Percentiles rank a stretch among this genome's conserved stretches.
Conservation (phyloP, 1,140 invertebrate genomes). For the Cydia splendana region DNA sequence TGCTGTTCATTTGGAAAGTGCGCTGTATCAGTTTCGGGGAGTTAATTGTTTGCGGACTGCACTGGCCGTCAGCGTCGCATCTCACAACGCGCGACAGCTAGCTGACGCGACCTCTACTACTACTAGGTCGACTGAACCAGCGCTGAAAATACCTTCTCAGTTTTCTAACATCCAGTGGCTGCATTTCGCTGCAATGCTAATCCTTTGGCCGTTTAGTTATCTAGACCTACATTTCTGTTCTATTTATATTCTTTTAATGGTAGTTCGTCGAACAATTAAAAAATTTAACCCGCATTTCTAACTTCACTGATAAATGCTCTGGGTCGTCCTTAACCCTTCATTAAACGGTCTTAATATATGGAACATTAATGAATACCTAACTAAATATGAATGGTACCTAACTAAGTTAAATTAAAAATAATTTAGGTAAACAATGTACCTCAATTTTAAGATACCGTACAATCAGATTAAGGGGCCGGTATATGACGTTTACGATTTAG, state of each 20-base stretch:
- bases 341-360: not conserved
- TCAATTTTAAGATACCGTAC: too few relatives aligned
- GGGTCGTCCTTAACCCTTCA: not conserved
- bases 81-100: not conserved
- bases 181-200: not conserved
- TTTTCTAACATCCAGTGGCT: not conserved
- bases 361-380: too few relatives aligned
- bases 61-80: slow-evolving; percentile 35
- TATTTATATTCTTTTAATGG: not conserved
- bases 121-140: not conserved
- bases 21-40: slow-evolving; percentile 36
- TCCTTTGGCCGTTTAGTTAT: not conserved
- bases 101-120: slow-evolving; percentile 14
- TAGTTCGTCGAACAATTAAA: not conserved
- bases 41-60: slow-evolving; percentile 62
- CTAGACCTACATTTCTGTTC: not conserved
- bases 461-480: too few relatives aligned
- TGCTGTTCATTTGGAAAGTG: not conserved
- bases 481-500: too few relatives aligned
- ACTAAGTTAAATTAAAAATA: too few relatives aligned
- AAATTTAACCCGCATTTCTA: not conserved
- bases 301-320: not conserved
- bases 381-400: too few relatives aligned
- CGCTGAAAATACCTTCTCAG: not conserved
- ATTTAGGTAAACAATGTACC: too few relatives aligned